Conservation (phyloP, 2,113 vertebrate genomes). For the Ageneiosus marmoratus region DNA sequence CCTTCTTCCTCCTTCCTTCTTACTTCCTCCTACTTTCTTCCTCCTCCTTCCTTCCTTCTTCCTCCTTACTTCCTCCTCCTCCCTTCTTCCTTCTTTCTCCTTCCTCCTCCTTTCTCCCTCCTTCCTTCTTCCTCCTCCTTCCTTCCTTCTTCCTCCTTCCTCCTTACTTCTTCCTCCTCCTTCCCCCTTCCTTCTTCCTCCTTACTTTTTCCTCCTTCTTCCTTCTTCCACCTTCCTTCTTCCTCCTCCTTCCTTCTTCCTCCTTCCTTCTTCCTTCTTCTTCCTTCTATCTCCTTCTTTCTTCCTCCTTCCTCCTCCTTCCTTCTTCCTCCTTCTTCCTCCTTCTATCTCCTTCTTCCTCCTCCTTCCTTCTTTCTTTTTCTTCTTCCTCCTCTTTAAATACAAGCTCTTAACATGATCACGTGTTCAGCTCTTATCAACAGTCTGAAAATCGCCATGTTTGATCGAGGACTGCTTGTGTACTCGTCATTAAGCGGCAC, state of each 20-base stretch:
- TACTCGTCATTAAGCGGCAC: background rate
- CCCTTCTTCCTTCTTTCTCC: too few relatives aligned
- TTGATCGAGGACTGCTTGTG: background rate
- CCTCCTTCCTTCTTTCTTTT: background rate
- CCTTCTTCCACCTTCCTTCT: too few relatives aligned
- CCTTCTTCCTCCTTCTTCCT: background rate
- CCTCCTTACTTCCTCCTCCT: conserved; percentile 1
- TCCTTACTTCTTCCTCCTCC: background rate
- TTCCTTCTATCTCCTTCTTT: too few relatives aligned
- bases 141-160: too few relatives aligned
- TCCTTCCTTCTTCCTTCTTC: conserved; percentile 1
- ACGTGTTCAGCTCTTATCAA: conserved; percentile 14
- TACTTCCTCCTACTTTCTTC: too few relatives aligned
- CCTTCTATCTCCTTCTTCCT: background rate
- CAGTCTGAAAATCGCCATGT: conserved; percentile 12
- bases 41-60: background rate
- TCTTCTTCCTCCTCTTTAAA: background rate
- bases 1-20: conserved; percentile 3
- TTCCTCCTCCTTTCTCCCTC: background rate
- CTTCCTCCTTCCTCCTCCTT: too few relatives aligned
- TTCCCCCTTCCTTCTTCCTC: conserved; percentile 5
- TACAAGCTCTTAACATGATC: background rate
- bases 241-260: too few relatives aligned
- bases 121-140: background rate
- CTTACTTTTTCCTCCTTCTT: too few relatives aligned